Percentiles rank a stretch among this genome's conserved stretches.
Conservation (phyloP, 1,140 invertebrate genomes). For the Dreissena rostriformis region DNA sequence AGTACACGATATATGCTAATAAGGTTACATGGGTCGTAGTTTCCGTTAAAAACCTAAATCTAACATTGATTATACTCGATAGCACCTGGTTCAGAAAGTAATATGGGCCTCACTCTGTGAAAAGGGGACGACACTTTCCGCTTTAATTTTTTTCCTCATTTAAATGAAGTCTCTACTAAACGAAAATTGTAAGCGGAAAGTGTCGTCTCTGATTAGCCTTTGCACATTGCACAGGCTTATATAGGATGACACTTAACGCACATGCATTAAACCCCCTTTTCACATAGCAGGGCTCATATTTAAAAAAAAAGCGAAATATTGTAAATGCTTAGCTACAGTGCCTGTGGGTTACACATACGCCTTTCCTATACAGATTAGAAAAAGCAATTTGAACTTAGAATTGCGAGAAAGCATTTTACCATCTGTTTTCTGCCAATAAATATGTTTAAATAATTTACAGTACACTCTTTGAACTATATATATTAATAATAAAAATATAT, state of each 20-base stretch:
- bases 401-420: background rate
- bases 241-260: too few species aligned
- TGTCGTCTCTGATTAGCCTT: too few species aligned
- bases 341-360: background rate
- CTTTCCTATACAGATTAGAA: constrained; percentile 3
- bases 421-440: background rate
- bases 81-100: background rate
- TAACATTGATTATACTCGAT: background rate
- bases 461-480: background rate
- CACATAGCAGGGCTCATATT: too few species aligned
- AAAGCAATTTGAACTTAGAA: background rate
- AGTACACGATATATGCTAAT: background rate
- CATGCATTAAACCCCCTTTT: too few species aligned
- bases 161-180: too few species aligned
- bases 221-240: too few species aligned
- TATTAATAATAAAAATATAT: constrained; percentile 8
- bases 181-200: too few species aligned
- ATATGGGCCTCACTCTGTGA: too few species aligned
- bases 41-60: background rate
- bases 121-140: too few species aligned
- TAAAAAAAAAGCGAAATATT: constrained; percentile 1
- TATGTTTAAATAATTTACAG: too few species aligned
- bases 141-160: too few species aligned
- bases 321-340: background rate
- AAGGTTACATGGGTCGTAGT: background rate